Conservation (phyloP, 1,140 invertebrate genomes). For the Listronotus oregonensis region DNA sequence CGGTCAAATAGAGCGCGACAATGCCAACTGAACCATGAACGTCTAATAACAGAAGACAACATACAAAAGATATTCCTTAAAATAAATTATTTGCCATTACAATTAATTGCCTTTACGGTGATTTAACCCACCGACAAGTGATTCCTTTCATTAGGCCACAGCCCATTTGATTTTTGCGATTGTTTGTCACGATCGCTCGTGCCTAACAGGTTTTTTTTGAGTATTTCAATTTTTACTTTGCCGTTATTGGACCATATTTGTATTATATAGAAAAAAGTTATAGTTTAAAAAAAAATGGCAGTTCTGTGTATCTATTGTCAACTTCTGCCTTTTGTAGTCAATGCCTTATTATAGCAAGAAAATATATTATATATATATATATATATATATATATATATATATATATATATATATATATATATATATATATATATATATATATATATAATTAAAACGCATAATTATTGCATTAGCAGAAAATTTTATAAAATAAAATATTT, state of each 20-base stretch:
- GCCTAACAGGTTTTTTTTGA: background rate
- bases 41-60: constrained; percentile 16
- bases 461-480: no score
- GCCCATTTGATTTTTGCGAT: background rate
- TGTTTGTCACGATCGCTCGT: constrained; percentile 21
- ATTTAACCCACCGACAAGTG: constrained; percentile 19
- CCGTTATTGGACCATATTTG: background rate
- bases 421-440: no score
- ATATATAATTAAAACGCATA: no score
- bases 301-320: no score
- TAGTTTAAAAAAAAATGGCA: no score
- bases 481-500: no score
- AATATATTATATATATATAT: no score
- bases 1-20: constrained; percentile 19
- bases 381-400: no score
- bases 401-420: no score
- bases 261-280: constrained; percentile 5
- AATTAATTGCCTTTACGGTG: constrained; percentile 27
- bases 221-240: constrained; percentile 2
- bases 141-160: constrained; percentile 7
- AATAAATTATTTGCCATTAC: constrained; percentile 24
- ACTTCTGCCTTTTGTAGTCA: no score
- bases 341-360: no score
- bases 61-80: constrained; percentile 17
- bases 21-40: constrained; percentile 18